Percentiles rank a stretch among this genome's conserved stretches.
These are phyloP conservation scores for Jordanella pulchra DNA, from an alignment of 2,797 vertebrate genomes.

Conservation along the genomic window DNA sequence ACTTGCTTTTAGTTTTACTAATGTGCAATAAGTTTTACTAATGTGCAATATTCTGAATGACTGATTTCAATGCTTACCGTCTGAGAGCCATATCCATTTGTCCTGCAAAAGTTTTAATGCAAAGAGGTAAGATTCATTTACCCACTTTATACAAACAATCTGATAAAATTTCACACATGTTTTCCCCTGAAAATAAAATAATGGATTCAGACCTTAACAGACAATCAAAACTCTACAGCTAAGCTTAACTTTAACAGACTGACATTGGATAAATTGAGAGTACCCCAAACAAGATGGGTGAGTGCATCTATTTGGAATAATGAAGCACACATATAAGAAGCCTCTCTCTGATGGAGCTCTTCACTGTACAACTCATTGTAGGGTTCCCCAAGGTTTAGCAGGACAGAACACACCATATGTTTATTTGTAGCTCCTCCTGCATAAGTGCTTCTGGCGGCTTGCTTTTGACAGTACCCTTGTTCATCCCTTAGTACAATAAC, in stretches of 20 bases:
- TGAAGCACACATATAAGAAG: slow-evolving; percentile 71
- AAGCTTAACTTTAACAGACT: slow-evolving; percentile 36
- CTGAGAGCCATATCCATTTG: slow-evolving; percentile 31
- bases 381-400: slow-evolving; percentile 66
- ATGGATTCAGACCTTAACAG: slow-evolving; percentile 18
- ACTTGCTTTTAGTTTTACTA: slow-evolving; percentile 31
- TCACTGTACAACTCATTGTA: slow-evolving; percentile 67
- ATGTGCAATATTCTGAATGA: slow-evolving; percentile 21
- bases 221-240: slow-evolving; percentile 23
- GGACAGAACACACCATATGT: slow-evolving; percentile 80
- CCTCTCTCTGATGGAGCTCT: slow-evolving; percentile 68
- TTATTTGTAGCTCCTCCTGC: slow-evolving; percentile 69
- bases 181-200: slow-evolving; percentile 21
- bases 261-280: slow-evolving; percentile 40
- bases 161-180: slow-evolving; percentile 23
- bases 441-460: slow-evolving; percentile 67
- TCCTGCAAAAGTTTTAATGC: slow-evolving; percentile 16
- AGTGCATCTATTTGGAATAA: slow-evolving; percentile 66
- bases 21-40: slow-evolving; percentile 26
- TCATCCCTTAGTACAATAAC: slow-evolving; percentile 71
- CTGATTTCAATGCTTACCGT: slow-evolving; percentile 24
- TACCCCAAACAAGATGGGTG: slow-evolving; percentile 45
- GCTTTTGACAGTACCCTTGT: slow-evolving; percentile 68
- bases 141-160: slow-evolving; percentile 25
- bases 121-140: slow-evolving; percentile 12